Conservation (phyloP, 35 echinoderm and acorn worm species). For the Apostichopus japonicus region DNA sequence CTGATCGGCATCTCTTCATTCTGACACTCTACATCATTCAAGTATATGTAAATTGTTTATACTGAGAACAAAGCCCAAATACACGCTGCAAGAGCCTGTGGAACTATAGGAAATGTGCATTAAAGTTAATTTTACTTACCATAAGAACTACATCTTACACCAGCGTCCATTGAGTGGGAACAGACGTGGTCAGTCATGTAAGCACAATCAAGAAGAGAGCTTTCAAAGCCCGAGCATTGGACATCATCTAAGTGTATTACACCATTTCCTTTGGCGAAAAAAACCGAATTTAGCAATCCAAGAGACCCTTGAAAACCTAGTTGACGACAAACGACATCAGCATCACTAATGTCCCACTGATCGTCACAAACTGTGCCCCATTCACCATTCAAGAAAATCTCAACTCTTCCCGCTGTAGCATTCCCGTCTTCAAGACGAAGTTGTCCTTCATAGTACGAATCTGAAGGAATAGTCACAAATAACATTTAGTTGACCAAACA, state of each 20-base stretch:
- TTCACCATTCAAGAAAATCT: not conserved
- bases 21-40: not conserved
- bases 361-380: slow-evolving; percentile 61
- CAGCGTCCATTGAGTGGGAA: not conserved
- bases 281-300: too few relatives aligned
- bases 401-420: slow-evolving; percentile 18
- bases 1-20: too few relatives aligned
- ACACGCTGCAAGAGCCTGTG: too few relatives aligned
- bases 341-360: slow-evolving; percentile 33
- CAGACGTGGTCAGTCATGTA: not conserved
- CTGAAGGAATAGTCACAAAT: too few relatives aligned
- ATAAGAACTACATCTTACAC: not conserved
- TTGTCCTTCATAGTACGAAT: not conserved
- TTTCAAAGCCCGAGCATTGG: not conserved
- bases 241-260: not conserved
- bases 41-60: not conserved
- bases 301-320: not conserved
- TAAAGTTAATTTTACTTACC: too few relatives aligned
- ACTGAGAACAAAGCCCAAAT: too few relatives aligned
- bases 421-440: not conserved
- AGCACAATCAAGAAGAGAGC: not conserved
- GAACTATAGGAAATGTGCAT: too few relatives aligned
- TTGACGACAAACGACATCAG: slow-evolving; percentile 23
- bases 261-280: not conserved
- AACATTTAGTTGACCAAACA: too few relatives aligned